Evolutionary conservation across 2,113 vertebrate genomes (phyloP), one percentile per base, ranked within the genome.

Genomic region (Bambusicola thoracicus): DNA sequence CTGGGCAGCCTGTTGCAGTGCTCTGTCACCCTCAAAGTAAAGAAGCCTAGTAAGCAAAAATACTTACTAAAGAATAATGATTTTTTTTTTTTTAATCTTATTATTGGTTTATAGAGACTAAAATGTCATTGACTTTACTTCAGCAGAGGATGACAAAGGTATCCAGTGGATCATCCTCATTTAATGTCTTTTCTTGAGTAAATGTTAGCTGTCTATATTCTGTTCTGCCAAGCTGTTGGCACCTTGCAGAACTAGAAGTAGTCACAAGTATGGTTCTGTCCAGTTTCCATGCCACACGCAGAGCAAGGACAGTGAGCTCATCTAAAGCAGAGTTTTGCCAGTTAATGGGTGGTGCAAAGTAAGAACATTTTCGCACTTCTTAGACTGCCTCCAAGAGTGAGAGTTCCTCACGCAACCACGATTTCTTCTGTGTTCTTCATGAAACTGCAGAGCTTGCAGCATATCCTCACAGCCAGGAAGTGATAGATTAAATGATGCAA

Each of bases 341-440:
- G 12, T 46, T 56, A n/a, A 38, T 10, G 29, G 29, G 27, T 87
- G 44, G 12, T 53, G 36, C 34, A 43, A 20, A 6, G 29, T 2
- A 41, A 24, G 13, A 66, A 36, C 8, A n/a, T 56, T n/a, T 79
- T 16, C 38, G 43, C 25, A 8, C 24, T 0, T 46, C 8, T 1
- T 0, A 29, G 46, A 10, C 13, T 9, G n/a, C 16, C 15, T 58
- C 16, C 40, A 55, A 34, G 25, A 69, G 62, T 0, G 0, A 89
- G 30, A 40, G 38, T 69, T 89, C 36, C 43, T 82, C 30, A 61
- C 24, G 62, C 21, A 74, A 6, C 12, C 34, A 7, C 10, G 8
- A 2, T 62, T 80, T 87, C 62, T 87, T n/a, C 24, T 5, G 9
- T 41, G 4, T 16, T 44, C 16, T 87, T 74, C 5, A 5, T 16